Percentiles rank a stretch among this genome's conserved stretches.
These are phyloP conservation scores for Montipora capricornis DNA, from an alignment of 64 coral and sea anemone genomes.

Conservation along the genomic window DNA sequence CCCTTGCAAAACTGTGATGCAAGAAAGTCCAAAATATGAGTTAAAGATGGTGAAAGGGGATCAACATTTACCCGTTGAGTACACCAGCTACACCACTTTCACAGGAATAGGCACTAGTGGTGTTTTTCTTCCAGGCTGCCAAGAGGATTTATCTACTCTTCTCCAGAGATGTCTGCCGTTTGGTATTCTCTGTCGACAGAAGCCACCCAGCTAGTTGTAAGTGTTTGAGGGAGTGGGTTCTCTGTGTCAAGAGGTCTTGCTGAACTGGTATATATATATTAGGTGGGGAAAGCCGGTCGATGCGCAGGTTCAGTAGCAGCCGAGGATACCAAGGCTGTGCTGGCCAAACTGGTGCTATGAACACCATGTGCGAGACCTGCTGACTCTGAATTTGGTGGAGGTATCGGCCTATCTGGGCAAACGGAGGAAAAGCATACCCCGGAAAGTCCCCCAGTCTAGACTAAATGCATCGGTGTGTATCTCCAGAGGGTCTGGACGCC, in stretches of 20 bases:
- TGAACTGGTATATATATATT: too few relatives aligned
- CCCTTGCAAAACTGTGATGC: too few relatives aligned
- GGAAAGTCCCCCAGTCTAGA: neutral
- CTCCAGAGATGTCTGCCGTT: neutral
- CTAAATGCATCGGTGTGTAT: neutral
- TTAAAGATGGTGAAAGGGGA: constrained; percentile 51
- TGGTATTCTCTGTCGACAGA: neutral
- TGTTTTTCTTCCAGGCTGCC: constrained; percentile 51
- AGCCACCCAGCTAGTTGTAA: constrained; percentile 12
- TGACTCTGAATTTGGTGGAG: neutral
- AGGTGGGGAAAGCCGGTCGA: neutral
- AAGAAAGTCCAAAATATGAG: too few relatives aligned
- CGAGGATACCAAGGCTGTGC: constrained; percentile 45
- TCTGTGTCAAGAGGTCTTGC: neutral
- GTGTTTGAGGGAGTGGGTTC: neutral
- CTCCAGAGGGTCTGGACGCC: constrained; percentile 28
- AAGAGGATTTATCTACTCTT: constrained; percentile 14
- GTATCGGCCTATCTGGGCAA: constrained; percentile 4
- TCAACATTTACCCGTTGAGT: neutral
- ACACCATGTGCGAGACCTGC: neutral
- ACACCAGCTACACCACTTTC: too few relatives aligned
- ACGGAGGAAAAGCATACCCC: constrained; percentile 35
- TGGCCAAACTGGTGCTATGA: constrained; percentile 53
- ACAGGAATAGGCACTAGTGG: neutral
- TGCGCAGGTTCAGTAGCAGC: neutral